Percentiles rank a stretch among this genome's conserved stretches.
These are phyloP conservation scores for Melanostoma scalare DNA, from an alignment of 2,888 invertebrate genomes.

Conservation along the genomic window DNA sequence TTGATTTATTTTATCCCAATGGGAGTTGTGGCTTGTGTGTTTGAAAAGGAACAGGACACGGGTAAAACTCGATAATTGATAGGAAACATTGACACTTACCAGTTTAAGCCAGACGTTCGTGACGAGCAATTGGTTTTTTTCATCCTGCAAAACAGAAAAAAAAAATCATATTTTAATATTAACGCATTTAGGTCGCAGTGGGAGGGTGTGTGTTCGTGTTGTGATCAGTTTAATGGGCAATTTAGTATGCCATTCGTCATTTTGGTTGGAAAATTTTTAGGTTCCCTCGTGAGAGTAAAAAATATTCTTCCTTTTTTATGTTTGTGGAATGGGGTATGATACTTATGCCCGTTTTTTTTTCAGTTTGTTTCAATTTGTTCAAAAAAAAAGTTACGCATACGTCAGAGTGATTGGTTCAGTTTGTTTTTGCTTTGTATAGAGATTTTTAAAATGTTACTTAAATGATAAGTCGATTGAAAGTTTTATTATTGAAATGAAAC, in stretches of 20 bases:
- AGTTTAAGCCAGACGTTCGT: constrained; percentile 96
- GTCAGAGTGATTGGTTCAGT: constrained; percentile 22
- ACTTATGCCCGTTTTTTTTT: not conserved
- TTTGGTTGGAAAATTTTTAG: constrained; percentile 15
- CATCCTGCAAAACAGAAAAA: constrained; percentile 85
- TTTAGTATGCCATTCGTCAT: constrained; percentile 18
- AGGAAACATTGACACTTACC: constrained; percentile 75
- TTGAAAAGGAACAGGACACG: not conserved
- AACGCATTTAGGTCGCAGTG: not conserved
- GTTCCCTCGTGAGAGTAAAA: not conserved
- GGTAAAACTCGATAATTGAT: not conserved
- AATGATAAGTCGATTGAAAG: not conserved
- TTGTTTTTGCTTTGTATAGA: too few species aligned
- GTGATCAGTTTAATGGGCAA: not conserved
- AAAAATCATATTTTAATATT: constrained; percentile 35
- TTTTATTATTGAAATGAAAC: not conserved
- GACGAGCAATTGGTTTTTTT: constrained; percentile 96
- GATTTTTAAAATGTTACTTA: not conserved
- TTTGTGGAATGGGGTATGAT: not conserved
- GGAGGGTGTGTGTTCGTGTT: not conserved
- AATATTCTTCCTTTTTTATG: not conserved
- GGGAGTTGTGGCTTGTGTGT: constrained; percentile 39
- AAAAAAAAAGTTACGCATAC: constrained; percentile 17
- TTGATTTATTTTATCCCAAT: constrained; percentile 16
- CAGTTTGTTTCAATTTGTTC: not conserved